Conservation (phyloP, 2,113 vertebrate species). For the Osmerus mordax region DNA sequence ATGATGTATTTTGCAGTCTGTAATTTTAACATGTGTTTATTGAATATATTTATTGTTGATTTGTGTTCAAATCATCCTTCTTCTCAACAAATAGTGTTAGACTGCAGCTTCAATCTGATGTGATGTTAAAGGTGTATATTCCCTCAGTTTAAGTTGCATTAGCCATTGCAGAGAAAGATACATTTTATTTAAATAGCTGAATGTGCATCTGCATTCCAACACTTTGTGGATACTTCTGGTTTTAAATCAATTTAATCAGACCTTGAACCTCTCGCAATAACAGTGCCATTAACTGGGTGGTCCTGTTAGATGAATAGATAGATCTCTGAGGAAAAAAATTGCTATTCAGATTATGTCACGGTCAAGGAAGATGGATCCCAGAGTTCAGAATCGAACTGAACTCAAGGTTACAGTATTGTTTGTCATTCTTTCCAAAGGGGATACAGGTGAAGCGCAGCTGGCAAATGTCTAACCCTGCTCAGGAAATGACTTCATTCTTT, state of each 20-base stretch:
- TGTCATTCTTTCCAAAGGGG: no score
- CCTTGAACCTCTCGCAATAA: no score
- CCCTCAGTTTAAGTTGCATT: slow-evolving; percentile 38
- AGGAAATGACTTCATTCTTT: slow-evolving; percentile 24
- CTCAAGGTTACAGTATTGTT: no score
- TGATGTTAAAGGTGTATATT: slow-evolving; percentile 31
- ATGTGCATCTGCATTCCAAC: slow-evolving; percentile 15
- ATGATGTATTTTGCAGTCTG: slow-evolving; percentile 35
- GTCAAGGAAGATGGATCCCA: no score
- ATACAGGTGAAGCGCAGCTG: no score
- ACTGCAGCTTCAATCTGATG: slow-evolving; percentile 38
- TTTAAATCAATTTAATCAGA: no score
- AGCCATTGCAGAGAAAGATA: slow-evolving; percentile 19
- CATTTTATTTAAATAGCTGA: slow-evolving; percentile 9
- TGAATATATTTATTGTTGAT: neutral
- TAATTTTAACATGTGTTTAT: slow-evolving; percentile 30
- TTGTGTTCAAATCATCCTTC: slow-evolving; percentile 35
- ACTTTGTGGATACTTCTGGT: no score
- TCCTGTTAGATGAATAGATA: no score
- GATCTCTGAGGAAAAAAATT: no score
- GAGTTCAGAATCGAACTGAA: no score
- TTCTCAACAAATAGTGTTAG: slow-evolving; percentile 36
- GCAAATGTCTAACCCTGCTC: neutral
- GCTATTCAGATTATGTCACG: no score
- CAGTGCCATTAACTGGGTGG: no score